These are phyloP conservation scores for Pseudanteris insignis DNA, from an alignment of 2,888 invertebrate genomes.

Conservation along the genomic window DNA sequence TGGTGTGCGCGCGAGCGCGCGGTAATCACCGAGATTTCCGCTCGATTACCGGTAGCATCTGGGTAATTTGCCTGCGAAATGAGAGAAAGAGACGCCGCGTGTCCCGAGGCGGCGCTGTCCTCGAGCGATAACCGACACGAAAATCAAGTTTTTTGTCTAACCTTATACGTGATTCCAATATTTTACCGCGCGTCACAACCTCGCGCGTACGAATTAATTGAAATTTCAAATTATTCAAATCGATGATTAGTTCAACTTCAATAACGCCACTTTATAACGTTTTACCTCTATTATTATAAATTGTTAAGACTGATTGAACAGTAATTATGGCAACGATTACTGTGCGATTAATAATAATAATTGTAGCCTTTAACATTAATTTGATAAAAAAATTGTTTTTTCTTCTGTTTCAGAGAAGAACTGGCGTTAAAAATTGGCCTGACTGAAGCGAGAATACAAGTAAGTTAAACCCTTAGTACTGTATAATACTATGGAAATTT, in stretches of 20 bases:
- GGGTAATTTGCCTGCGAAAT: slow-evolving; percentile 63
- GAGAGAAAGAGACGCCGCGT: slow-evolving; percentile 47
- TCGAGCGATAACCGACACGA: slow-evolving; percentile 40
- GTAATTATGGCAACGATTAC: too few relatives aligned
- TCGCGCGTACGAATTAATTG: slow-evolving; percentile 33
- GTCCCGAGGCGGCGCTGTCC: slow-evolving; percentile 27
- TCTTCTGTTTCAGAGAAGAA: slow-evolving; percentile 78
- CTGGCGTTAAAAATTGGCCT: slow-evolving; percentile 94
- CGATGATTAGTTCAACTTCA: slow-evolving; percentile 3
- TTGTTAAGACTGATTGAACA: background rate
- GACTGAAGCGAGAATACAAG: slow-evolving; percentile 95
- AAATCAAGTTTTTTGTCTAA: slow-evolving; percentile 35
- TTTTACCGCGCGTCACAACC: slow-evolving; percentile 11
- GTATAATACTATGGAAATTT: too few relatives aligned
- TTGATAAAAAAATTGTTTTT: too few relatives aligned
- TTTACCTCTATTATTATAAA: slow-evolving; percentile 7
- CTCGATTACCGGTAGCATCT: slow-evolving; percentile 63
- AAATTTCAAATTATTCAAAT: slow-evolving; percentile 29
- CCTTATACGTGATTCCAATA: slow-evolving; percentile 27
- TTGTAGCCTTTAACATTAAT: too few relatives aligned
- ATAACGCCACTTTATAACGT: slow-evolving; percentile 1
- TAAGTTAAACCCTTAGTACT: too few relatives aligned
- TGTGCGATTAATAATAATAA: too few relatives aligned
- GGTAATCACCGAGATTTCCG: slow-evolving; percentile 61
- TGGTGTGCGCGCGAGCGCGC: slow-evolving; percentile 50